Evolutionary conservation across 2,888 invertebrate species (phyloP), one percentile per base, ranked within the genome.

Genomic region (Aspidiotus destructor): DNA sequence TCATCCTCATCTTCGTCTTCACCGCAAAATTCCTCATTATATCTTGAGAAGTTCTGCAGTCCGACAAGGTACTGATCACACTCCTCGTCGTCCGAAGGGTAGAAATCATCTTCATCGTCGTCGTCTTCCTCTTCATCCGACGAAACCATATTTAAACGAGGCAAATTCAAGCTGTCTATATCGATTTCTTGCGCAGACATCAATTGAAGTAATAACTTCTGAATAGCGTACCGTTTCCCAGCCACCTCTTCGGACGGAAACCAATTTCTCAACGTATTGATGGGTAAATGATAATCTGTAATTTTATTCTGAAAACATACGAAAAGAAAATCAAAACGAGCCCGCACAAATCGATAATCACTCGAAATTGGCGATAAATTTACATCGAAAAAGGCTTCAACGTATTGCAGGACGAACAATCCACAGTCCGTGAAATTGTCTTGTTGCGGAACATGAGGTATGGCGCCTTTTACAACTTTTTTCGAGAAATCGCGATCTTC

Each of bases 381-480:
- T 77, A 89, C 91, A 82, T 86, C 84, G 78, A 96, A 95, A 80
- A 99, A 97, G 71, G 89, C 89, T 79, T 99, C 97, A 7, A 93
- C 94, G 81, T 96, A 99, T 77, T 98, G 95, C 68, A 99, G 80
- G 70, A 98, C 81, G 79, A 90, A 99, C 13, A 98, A 81, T 0
- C 99, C 99, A 79, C 99, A 99, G 78, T 99, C 99, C 54, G 90
- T 92, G 76, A 88, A 94, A 81, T 99, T 99, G 73, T 87, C 90
- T 79, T 99, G 99, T 77, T 97, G 95, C n/a, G 98, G 98, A 72
- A 94, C 92, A 80, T 89, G 90, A 0, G 92, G 92, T 75, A 86
- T 86, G 72, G 86, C 85, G 7, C 94, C 95, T 75, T 88, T 88
- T 74, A 96, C 89, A 58, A 86, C 87, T 74, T 88, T 86, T 77